Base-by-base conservation (phyloP, 2,888 invertebrate species). In the Cybosia mesomella region DNA sequence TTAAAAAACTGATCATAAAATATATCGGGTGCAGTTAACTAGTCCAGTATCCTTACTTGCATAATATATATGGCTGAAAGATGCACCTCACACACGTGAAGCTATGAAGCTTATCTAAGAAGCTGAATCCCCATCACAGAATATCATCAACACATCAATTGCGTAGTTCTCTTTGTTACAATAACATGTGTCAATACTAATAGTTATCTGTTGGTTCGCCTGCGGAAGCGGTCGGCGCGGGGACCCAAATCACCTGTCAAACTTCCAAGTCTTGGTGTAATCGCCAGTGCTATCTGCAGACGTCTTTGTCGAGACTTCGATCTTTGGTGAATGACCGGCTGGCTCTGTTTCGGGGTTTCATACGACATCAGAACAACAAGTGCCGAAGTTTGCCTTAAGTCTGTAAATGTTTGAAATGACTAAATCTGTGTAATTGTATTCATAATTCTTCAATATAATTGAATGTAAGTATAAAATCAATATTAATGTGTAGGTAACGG, bases 231-330 rank as follows among this genome's bases (percentile, higher is more conserved):
- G 87, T 87, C 87, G 90, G 87, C 87, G 80, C 77, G 83, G 80
- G 87, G 89, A 95, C 95, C 95, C 93, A 92, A 93, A 94, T 94
- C 95, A 95, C 85, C 88, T 94, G 94, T 94, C 95, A 92, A 91
- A 91, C 87, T 86, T 77, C 70, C 82, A 79, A 89, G 89, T 87
- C 89, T 89, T 90, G 81, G 83, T 82, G 85, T 89, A 90, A 92
- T 92, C 91, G 85, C 81, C 68, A 76, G 72, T 82, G 83, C 82
- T 87, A 92, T 92, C 92, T 87, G 82, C 87, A 89, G 92, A 91
- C 92, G 81, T 92, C 93, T 91, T 92, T 93, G 93, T 92, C 87
- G 83, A 71, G 84, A 88, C 88, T 91, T 90, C 91, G 88, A 89
- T 90, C 88, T 89, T 81, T 84, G 71, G 83, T 86, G 87, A 88